Evolutionary conservation across 2,888 invertebrate species (phyloP), one percentile per base, ranked within the genome.

Genomic region (Bombylius major): DNA sequence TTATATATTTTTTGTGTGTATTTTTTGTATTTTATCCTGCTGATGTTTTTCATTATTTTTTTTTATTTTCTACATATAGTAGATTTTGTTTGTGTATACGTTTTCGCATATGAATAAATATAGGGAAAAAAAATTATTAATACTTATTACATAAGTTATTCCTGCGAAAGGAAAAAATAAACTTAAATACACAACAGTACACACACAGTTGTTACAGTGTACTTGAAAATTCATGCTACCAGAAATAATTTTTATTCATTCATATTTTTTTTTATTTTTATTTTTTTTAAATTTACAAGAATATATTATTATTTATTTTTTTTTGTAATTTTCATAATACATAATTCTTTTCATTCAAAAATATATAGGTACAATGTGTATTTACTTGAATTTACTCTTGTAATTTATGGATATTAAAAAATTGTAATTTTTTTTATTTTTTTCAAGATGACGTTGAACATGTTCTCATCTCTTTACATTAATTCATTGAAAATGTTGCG

Each of bases 351-450:
- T 23, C 23, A 23, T 23, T 23, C 23, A 23, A 23, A 23, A 23
- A 23, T 23, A 23, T 23, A 23, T 23, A 23, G 3, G 23, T 23
- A 23, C 23, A 23, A 23, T 23, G 23, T 23, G 23, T 23, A 23
- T 23, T 23, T 23, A 23, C 23, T 23, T 23, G 23, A 23, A 48
- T 32, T 54, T 42, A 33, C 53, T 14, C 14, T 31, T 32, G 53
- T 54, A 54, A 54, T 54, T 54, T 54, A 54, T 54, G 53, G 53
- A 54, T 54, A 54, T 54, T 54, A 54, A 54, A n/a, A 54, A 54
- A 54, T 54, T 54, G 48, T 54, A 13, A 36, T 36, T 36, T 36
- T 36, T 36, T 36, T 36, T 34, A 34, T 34, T 7, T 31, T 47
- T 34, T n/a, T n/a, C n/a, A n/a, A 23, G 32, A 42, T 36, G 34